Percentiles rank a stretch among this genome's conserved stretches.
Evolutionary conservation across 1,140 invertebrate species (phyloP).

Genomic region (Caenorhabditis inopinata): DNA sequence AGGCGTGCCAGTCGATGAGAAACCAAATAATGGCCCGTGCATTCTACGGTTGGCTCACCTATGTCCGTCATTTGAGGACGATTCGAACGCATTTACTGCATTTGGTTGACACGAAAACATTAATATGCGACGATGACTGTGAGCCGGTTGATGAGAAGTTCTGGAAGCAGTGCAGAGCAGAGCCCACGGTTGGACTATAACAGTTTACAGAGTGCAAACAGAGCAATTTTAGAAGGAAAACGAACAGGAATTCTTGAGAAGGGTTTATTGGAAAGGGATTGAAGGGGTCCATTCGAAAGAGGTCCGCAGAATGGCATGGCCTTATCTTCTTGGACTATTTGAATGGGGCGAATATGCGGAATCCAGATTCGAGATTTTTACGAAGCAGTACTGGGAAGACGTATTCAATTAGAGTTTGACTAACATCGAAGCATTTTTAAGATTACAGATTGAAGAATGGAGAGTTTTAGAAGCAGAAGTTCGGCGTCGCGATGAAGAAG

Average conservation of each 20-base stretch:
- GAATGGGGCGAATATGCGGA: conserved; percentile 75
- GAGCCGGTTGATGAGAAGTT: conserved; percentile 57
- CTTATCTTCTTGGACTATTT: conserved; percentile 84
- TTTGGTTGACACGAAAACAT: conserved; percentile 73
- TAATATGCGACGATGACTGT: conserved; percentile 49
- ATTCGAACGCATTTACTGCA: conserved; percentile 86
- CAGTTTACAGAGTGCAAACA: no score
- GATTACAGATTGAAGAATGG: conserved; percentile 84
- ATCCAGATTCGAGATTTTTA: conserved; percentile 76
- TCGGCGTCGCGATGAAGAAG: conserved; percentile 77
- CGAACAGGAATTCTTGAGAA: conserved; percentile 75
- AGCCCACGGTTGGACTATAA: conserved; percentile 56
- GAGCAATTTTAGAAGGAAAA: conserved; percentile 55
- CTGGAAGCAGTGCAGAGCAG: conserved; percentile 54
- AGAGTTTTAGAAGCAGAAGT: conserved; percentile 87
- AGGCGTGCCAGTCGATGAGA: conserved; percentile 89
- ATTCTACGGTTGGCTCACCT: conserved; percentile 91
- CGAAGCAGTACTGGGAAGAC: conserved; percentile 73
- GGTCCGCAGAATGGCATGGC: conserved; percentile 74
- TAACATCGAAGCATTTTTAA: neutral
- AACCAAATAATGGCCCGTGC: conserved; percentile 89
- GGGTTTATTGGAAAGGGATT: conserved; percentile 84
- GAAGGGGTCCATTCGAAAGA: conserved; percentile 70
- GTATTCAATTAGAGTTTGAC: neutral
- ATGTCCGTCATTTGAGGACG: conserved; percentile 85